These are phyloP conservation scores for Diachasmimorpha longicaudata DNA, from an alignment of 1,140 invertebrate species.

Conservation along the genomic window DNA sequence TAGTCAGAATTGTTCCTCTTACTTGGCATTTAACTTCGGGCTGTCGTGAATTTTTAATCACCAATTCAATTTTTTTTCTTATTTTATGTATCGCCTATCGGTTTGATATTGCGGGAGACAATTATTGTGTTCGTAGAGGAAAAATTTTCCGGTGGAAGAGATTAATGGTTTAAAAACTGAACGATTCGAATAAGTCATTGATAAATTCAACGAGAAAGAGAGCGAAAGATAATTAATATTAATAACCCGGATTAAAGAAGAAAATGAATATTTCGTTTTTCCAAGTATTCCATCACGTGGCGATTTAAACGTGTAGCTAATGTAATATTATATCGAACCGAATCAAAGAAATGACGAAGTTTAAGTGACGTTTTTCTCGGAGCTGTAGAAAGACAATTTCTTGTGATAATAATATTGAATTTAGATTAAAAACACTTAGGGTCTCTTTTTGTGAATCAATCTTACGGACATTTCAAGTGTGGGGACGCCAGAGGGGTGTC, in stretches of 20 bases:
- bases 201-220: constrained; percentile 24
- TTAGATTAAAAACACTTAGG: constrained; percentile 38
- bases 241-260: neutral
- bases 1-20: constrained; percentile 29
- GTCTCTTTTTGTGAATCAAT: constrained; percentile 28
- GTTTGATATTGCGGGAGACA: neutral
- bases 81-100: constrained; percentile 14
- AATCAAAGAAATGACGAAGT: constrained; percentile 49
- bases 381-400: constrained; percentile 50
- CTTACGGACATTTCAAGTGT: constrained; percentile 21
- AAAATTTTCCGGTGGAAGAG: constrained; percentile 6
- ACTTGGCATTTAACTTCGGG: constrained; percentile 29
- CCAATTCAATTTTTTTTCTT: constrained; percentile 22
- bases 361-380: constrained; percentile 36
- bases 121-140: constrained; percentile 10
- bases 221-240: constrained; percentile 22
- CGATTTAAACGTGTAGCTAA: constrained; percentile 9
- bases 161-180: neutral
- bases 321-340: constrained; percentile 52
- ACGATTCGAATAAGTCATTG: neutral
- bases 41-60: constrained; percentile 14
- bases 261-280: constrained; percentile 3
- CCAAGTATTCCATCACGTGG: constrained; percentile 12
- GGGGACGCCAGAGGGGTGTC: neutral
- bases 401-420: constrained; percentile 60